A percentile compares a stretch with the other conserved stretches of the same genome.
Conservation (phyloP, 2,113 vertebrate genomes). For the Gopherus evgoodei region DNA sequence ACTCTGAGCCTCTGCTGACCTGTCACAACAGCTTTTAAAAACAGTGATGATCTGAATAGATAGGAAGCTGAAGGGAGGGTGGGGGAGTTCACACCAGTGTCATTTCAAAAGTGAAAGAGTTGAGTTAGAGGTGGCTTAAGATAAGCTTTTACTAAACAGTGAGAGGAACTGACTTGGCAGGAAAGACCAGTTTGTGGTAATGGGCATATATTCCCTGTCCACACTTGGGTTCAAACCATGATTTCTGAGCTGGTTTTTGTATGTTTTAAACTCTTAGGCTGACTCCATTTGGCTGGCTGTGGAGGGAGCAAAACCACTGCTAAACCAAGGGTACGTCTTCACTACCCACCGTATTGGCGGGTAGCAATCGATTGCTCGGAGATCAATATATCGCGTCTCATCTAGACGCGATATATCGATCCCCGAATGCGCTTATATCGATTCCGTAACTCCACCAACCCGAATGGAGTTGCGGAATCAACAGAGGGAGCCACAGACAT, state of each 20-base stretch:
- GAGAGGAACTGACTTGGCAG: not conserved
- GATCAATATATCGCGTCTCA: too few relatives aligned
- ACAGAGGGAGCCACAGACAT: too few relatives aligned
- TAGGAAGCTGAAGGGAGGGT: not conserved
- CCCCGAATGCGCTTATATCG: too few relatives aligned
- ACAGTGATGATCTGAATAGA: fast-evolving
- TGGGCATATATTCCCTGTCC: not conserved
- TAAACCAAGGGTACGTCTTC: not conserved
- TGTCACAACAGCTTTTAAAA: not conserved
- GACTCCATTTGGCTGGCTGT: not conserved
- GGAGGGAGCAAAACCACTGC: not conserved
- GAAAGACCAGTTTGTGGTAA: not conserved
- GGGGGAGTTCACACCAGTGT: not conserved
- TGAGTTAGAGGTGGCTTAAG: not conserved
- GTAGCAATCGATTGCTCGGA: too few relatives aligned
- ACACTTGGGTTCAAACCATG: not conserved
- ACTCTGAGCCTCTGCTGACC: fast-evolving
- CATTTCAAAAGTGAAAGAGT: not conserved
- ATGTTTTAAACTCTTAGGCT: not conserved
- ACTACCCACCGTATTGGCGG: too few relatives aligned
- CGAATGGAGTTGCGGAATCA: too few relatives aligned
- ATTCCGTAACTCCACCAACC: too few relatives aligned
- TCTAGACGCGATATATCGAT: too few relatives aligned
- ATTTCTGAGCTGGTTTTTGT: not conserved
- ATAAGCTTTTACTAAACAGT: not conserved